Percentiles rank a stretch among this genome's conserved stretches.
These are phyloP conservation scores for Echiichthys vipera DNA, from an alignment of 2,797 vertebrate species.

Conservation along the genomic window DNA sequence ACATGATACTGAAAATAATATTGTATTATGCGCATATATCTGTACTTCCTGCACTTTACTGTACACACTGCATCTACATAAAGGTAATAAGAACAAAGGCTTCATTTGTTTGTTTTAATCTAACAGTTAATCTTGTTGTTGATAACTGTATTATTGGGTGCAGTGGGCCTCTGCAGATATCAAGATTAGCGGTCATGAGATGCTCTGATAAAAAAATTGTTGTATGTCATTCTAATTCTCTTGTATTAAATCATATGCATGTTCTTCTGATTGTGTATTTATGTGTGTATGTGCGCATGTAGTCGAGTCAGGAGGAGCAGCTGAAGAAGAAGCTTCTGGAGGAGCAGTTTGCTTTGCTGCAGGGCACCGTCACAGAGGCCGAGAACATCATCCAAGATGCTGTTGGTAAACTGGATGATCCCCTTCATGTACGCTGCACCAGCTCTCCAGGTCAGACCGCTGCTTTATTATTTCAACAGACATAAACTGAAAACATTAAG, in stretches of 20 bases:
- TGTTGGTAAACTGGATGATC: slow-evolving; percentile 91
- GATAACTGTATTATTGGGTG: not conserved
- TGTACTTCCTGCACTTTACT: not conserved
- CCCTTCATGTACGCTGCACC: slow-evolving; percentile 94
- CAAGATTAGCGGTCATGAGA: not conserved
- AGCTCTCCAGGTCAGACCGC: slow-evolving; percentile 91
- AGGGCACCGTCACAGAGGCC: slow-evolving; percentile 88
- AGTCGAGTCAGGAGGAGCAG: slow-evolving; percentile 88
- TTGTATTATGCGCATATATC: no score
- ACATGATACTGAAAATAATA: no score
- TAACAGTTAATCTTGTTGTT: not conserved
- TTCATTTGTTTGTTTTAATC: not conserved
- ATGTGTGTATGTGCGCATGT: not conserved
- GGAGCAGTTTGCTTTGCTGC: slow-evolving; percentile 91
- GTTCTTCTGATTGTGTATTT: not conserved
- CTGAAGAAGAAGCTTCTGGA: slow-evolving; percentile 92
- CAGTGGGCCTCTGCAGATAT: not conserved
- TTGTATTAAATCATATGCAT: not conserved
- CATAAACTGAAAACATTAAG: not conserved
- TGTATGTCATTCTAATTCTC: not conserved
- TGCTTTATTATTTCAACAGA: not conserved
- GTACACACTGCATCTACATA: not conserved
- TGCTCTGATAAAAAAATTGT: not conserved
- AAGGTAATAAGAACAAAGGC: no score
- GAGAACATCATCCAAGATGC: slow-evolving; percentile 92